Evolutionary conservation across 2,797 vertebrate genomes (phyloP).

Genomic region (Rousettus madagascariensis): DNA sequence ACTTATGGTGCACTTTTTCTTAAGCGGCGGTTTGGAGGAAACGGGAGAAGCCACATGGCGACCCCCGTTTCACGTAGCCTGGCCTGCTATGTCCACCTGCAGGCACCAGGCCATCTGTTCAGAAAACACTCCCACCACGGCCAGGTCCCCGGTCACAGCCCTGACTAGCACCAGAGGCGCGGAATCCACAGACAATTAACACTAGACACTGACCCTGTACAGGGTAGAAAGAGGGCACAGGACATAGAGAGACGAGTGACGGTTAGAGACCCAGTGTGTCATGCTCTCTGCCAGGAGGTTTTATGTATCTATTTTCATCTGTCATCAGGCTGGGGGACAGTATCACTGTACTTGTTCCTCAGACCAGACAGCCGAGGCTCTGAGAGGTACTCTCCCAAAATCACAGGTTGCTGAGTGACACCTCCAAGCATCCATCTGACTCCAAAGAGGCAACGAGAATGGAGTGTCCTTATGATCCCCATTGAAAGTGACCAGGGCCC

Average conservation of each 20-base stretch:
- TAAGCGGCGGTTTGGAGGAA: not conserved
- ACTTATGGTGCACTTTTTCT: not conserved
- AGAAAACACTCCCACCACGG: not conserved
- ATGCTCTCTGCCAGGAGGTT: not conserved
- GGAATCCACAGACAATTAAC: too few species aligned
- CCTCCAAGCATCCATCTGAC: too few species aligned
- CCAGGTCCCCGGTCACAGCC: not conserved
- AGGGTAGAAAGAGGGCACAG: not conserved
- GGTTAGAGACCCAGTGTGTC: too few species aligned
- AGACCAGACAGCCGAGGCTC: not conserved
- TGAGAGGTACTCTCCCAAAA: not conserved
- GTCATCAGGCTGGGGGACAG: not conserved
- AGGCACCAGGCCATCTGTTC: not conserved
- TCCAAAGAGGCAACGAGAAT: not conserved
- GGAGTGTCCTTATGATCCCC: not conserved
- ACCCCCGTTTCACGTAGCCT: not conserved
- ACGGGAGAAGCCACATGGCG: not conserved
- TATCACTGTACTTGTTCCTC: not conserved
- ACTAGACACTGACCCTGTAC: not conserved
- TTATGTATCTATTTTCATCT: not conserved
- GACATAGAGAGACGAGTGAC: not conserved
- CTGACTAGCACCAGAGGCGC: not conserved
- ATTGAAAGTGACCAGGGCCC: not conserved
- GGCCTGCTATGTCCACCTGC: too few species aligned
- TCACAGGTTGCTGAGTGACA: not conserved